Evolutionary conservation across 2,888 invertebrate genomes (phyloP).

Genomic region (Acanthosepion pharaonis): DNA sequence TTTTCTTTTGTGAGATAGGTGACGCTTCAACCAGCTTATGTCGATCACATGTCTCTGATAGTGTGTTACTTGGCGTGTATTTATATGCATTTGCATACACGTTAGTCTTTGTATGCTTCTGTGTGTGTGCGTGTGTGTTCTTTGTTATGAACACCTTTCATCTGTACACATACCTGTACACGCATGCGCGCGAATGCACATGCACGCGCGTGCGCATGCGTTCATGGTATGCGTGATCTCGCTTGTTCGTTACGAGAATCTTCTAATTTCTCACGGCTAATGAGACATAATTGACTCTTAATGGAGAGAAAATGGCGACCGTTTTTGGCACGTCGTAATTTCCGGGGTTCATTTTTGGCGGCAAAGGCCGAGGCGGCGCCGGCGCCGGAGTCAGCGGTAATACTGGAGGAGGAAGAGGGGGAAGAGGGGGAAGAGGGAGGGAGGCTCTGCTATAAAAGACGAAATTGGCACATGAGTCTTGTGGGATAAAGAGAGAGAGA

Average conservation of each 20-base stretch:
- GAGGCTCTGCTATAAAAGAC: not conserved
- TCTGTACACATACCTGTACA: not conserved
- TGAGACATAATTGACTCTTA: constrained; percentile 33
- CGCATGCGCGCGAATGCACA: not conserved
- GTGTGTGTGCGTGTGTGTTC: not conserved
- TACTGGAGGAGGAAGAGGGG: not conserved
- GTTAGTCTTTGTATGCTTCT: no score
- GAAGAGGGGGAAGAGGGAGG: not conserved
- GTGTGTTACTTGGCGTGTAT: not conserved
- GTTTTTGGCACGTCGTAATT: constrained; percentile 15
- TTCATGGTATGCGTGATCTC: not conserved
- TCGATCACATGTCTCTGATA: no score
- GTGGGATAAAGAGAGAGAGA: not conserved
- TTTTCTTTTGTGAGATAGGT: not conserved
- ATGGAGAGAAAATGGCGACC: not conserved
- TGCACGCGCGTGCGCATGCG: not conserved
- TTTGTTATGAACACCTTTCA: not conserved
- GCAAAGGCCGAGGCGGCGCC: not conserved
- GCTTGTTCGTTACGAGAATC: not conserved
- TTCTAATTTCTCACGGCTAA: constrained; percentile 17
- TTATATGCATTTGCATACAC: no score
- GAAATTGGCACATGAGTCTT: not conserved
- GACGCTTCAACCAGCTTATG: no score
- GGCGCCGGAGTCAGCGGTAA: not conserved
- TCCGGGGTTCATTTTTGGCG: not conserved